Evolutionary conservation across 2,113 vertebrate genomes (phyloP), one percentile per base, ranked within the genome.

Genomic region (Ploceus nigricollis): DNA sequence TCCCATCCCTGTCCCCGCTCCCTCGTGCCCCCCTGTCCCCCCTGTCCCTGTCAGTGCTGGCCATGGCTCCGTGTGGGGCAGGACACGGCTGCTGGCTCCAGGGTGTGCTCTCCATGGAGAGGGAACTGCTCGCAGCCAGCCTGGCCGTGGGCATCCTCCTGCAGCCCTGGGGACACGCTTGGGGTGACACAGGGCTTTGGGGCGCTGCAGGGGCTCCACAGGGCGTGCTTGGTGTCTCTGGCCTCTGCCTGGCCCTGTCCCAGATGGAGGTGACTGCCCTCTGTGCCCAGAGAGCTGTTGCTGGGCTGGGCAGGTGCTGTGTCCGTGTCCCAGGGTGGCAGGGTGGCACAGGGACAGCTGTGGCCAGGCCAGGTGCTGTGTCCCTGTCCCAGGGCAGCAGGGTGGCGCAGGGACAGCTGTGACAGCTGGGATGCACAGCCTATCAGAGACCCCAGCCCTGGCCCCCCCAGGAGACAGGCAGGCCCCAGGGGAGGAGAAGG

Each of bases 221-320:
- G 50, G 15, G 35, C 37, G 58, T 40, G 35, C 58, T 61, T 1
- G 11, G 58, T 39, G 58, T 6, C 25, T 20, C 37, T 10, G 17
- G 7, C n/a, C 16, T 31, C 61, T 42, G 37, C n/a, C 39, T 7
- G 17, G 40, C 11, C n/a, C 45, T 40, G 28, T 12, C 27, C 15
- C 0, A 0, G 70, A 24, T 5, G 9, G 42, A 16, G 57, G 24
- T 2, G 20, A 17, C 12, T 47, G 23, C 14, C 16, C 8, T 56
- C 28, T 27, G 48, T 48, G 54, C 22, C 15, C 1, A 0, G 3
- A 44, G 8, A 16, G 14, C 40, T 1, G 4, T 22, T 25, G 28
- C 23, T 27, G 51, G 69, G 69, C 50, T 44, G 40, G 40, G 40
- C 40, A 40, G 40, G 40, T 40, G 39, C 40, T 40, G 39, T 30